These are phyloP conservation scores for Heterotilapia buettikoferi DNA, from an alignment of 2,113 vertebrate genomes.

Conservation along the genomic window DNA sequence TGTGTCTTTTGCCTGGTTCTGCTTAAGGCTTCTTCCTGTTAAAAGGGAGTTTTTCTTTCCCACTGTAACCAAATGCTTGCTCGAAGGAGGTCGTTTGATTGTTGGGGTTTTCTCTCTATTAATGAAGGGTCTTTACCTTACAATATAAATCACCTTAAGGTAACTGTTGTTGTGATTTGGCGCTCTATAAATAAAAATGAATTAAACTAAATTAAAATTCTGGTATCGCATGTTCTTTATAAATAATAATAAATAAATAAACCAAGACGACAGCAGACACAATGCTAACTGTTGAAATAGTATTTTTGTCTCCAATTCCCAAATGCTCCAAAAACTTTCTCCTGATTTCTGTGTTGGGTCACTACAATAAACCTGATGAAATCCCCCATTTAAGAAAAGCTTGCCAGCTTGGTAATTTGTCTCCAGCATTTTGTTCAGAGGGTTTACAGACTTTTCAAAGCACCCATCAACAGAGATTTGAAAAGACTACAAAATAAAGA, in stretches of 20 bases:
- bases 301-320: background rate
- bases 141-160: background rate
- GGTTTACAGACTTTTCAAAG: constrained; percentile 34
- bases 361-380: constrained; percentile 5
- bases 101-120: background rate
- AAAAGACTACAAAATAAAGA: background rate
- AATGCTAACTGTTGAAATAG: background rate
- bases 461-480: constrained; percentile 47
- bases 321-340: background rate
- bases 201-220: background rate
- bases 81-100: background rate
- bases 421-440: background rate
- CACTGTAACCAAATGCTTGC: background rate
- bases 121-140: background rate
- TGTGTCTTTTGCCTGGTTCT: background rate
- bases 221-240: background rate
- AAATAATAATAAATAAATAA: background rate
- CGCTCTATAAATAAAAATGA: background rate
- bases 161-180: background rate
- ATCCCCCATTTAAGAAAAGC: constrained; percentile 19
- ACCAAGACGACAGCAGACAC: background rate
- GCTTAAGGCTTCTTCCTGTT: background rate
- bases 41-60: background rate
- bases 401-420: background rate
- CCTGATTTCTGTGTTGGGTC: background rate